phyloP scores from a whole-genome alignment of 2,888 invertebrate species.

The Drosophila yooni region DNA sequence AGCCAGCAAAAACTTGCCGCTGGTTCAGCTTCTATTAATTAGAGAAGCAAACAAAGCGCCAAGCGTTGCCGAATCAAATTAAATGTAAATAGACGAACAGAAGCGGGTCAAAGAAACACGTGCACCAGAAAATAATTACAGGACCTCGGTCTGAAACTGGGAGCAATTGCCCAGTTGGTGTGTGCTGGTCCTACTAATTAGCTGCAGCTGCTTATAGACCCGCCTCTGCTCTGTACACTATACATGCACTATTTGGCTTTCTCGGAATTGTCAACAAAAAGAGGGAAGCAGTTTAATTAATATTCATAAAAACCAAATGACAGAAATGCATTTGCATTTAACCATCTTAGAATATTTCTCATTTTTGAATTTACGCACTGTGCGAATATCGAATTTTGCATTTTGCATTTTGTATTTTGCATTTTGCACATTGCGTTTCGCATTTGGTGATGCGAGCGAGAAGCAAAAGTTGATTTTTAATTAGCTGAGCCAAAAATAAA shows the following conservation, averaged over 20 bases:
- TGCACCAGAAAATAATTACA: constrained; percentile 48
- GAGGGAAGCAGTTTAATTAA: constrained; percentile 52
- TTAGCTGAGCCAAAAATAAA: constrained; percentile 69
- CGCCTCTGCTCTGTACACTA: background rate
- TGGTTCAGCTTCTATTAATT: constrained; percentile 58
- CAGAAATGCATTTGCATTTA: constrained; percentile 39
- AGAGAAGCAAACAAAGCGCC: constrained; percentile 52
- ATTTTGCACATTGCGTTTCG: constrained; percentile 23
- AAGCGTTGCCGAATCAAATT: constrained; percentile 55
- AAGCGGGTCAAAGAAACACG: constrained; percentile 16
- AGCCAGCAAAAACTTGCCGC: constrained; percentile 38
- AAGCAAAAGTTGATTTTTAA: constrained; percentile 65
- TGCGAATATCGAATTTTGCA: constrained; percentile 5
- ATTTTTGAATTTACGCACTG: background rate
- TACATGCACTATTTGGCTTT: constrained; percentile 6
- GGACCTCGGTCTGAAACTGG: background rate
- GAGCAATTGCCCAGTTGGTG: constrained; percentile 1
- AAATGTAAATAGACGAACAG: constrained; percentile 48
- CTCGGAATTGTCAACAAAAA: constrained; percentile 9
- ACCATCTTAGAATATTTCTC: background rate
- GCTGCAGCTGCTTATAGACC: constrained; percentile 34
- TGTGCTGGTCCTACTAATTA: constrained; percentile 32
- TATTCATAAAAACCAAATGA: constrained; percentile 63
- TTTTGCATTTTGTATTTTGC: constrained; percentile 25
- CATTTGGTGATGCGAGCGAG: constrained; percentile 41